Percentiles rank a stretch among this genome's conserved stretches.
Evolutionary conservation across 2,797 vertebrate species (phyloP).

Genomic region (Potorous gilbertii): DNA sequence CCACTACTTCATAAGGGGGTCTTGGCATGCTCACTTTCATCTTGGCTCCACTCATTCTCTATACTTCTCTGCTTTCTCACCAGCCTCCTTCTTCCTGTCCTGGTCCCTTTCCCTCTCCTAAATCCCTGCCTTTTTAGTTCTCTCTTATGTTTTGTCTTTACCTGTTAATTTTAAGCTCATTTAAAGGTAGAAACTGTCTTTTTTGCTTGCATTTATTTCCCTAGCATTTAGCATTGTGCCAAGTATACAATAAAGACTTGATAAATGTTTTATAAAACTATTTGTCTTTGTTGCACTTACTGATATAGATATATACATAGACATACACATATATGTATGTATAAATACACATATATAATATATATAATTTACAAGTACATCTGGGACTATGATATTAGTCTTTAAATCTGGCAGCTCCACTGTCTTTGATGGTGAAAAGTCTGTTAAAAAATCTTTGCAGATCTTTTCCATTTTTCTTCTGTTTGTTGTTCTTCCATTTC

Average conservation of each 20-base stretch:
- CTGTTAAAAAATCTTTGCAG: not conserved
- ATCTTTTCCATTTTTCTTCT: constrained; percentile 2
- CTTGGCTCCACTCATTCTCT: not conserved
- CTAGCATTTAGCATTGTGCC: not conserved
- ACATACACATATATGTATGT: no score
- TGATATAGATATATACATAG: no score
- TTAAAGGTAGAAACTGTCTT: not conserved
- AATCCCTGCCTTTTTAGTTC: not conserved
- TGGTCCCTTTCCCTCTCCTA: not conserved
- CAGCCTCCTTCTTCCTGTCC: not conserved
- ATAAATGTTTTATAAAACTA: not conserved
- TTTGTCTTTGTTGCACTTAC: not conserved
- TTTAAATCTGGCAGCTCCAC: not conserved
- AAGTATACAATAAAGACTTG: not conserved
- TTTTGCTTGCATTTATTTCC: not conserved
- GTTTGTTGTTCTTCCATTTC: not conserved
- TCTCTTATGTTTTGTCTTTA: not conserved
- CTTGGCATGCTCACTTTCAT: not conserved
- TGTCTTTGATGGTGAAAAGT: not conserved
- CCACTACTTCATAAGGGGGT: not conserved
- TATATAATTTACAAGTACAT: not conserved
- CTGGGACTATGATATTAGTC: not conserved
- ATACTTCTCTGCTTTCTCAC: not conserved
- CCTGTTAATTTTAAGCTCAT: not conserved
- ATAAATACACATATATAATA: not conserved